Conservation (phyloP, 2,888 invertebrate species). For the Griposia aprilina region DNA sequence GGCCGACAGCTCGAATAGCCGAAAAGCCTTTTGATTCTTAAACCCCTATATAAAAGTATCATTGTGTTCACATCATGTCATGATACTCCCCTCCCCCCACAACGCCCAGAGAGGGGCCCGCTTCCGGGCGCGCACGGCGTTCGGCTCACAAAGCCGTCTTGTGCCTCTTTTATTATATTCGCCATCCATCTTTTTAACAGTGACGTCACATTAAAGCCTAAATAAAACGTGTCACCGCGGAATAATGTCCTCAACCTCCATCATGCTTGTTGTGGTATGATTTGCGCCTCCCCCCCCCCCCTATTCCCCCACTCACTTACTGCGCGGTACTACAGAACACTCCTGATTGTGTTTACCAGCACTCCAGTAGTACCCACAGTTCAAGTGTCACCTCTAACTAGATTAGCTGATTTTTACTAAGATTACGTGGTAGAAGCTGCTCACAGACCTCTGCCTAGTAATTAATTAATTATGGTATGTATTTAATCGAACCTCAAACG, state of each 20-base stretch:
- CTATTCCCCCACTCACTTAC: no score
- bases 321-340: not conserved
- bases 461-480: not conserved
- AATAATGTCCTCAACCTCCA: conserved; percentile 71
- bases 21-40: conserved; percentile 70
- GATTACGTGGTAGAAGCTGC: not conserved
- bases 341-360: not conserved
- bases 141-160: conserved; percentile 73
- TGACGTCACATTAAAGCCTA: conserved; percentile 78
- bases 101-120: conserved; percentile 6
- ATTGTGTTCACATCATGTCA: conserved; percentile 63
- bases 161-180: conserved; percentile 76
- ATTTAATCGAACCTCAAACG: not conserved
- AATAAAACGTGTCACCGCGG: conserved; percentile 76
- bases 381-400: not conserved
- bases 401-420: not conserved
- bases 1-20: conserved; percentile 46
- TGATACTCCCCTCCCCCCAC: conserved; percentile 18
- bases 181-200: conserved; percentile 77
- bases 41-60: conserved; percentile 65
- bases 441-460: not conserved
- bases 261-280: conserved; percentile 16
- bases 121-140: conserved; percentile 32
- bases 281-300: not conserved
- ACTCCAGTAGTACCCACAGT: not conserved